Base-by-base conservation (phyloP, 2,888 invertebrate genomes). In the Camptogramma bilineatum region DNA sequence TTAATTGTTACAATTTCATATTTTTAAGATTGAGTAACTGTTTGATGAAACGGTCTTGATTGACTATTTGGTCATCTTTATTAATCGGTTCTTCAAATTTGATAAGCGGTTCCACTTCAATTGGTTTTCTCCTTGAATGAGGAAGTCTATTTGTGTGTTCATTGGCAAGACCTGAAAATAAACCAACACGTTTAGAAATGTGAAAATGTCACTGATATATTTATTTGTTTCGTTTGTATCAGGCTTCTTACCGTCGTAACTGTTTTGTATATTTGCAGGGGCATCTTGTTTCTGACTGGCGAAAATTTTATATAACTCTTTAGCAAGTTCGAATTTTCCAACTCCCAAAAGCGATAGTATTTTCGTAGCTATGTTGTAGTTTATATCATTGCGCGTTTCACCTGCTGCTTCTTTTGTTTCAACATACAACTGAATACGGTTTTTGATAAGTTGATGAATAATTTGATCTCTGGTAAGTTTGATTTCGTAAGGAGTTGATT, bases 361-460 rank as follows among this genome's bases (percentile, higher is more conserved):
- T 58, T 79, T 82, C 72, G 81, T 82, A 4, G 87, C 92, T 65
- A 91, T 81, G 54, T 79, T 78, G 60, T 86, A 87, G 63, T 81
- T 85, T 0, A 87, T 68, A 68, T 88, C 85, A 24, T 78, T 64
- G 4, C 62, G 73, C 0, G 74, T 53, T 70, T 83, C 73, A 8
- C 42, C 75, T 54, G 73, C 73, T 0, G 72, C 69, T 64, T 87
- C 83, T 75, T 86, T 88, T 0, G 78, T 67, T 65, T 76, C 81
- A 17, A 90, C 67, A 62, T 84, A 91, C 2, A 78, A 58, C 44
- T 75, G 66, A 48, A 90, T 75, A 21, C 89, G 84, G 67, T 90
- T 91, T 66, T 75, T 85, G 7, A 92, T 90, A 1, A 92, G 66
- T 60, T 89, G 89, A 64, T 81, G 85, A 8, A 90, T 68, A n/a